Evolutionary conservation across 2,113 vertebrate genomes (phyloP).

Genomic region (Campylorhamphus procurvoides): DNA sequence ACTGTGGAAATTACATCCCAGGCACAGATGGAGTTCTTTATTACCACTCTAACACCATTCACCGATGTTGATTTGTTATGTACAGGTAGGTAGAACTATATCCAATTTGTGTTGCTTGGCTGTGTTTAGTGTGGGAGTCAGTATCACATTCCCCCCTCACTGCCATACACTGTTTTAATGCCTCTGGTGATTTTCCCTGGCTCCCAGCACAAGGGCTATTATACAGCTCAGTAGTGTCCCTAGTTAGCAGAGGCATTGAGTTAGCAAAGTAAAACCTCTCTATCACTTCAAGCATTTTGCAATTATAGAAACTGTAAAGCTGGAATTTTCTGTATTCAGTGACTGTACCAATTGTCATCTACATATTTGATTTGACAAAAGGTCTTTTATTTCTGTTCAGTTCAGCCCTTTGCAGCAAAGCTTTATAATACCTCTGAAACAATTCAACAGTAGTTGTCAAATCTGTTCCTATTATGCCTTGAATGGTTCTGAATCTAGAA

Average conservation of each 20-base stretch:
- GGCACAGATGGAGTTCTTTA: background rate
- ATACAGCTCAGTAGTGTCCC: background rate
- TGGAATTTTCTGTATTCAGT: background rate
- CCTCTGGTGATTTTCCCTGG: background rate
- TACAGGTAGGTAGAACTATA: background rate
- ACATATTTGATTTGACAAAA: constrained; percentile 31
- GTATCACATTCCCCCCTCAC: fast-evolving
- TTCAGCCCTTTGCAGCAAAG: constrained; percentile 15
- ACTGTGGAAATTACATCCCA: background rate
- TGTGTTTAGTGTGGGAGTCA: background rate
- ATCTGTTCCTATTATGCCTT: constrained; percentile 19
- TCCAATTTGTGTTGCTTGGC: background rate
- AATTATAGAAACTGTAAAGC: background rate
- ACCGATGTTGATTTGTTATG: background rate
- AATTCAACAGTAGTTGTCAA: constrained; percentile 44
- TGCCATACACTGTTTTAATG: fast-evolving
- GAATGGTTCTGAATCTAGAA: constrained; percentile 40
- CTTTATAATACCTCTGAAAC: constrained; percentile 28
- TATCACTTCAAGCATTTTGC: background rate
- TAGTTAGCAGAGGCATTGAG: constrained; percentile 12
- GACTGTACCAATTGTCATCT: background rate
- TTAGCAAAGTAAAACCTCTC: background rate
- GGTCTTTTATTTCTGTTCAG: constrained; percentile 5
- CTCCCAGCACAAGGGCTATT: background rate
- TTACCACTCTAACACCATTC: background rate